Percentiles rank a stretch among this genome's conserved stretches.
phyloP scores from a whole-genome alignment of 2,797 vertebrate genomes.

The Pseudochirops corinnae region DNA sequence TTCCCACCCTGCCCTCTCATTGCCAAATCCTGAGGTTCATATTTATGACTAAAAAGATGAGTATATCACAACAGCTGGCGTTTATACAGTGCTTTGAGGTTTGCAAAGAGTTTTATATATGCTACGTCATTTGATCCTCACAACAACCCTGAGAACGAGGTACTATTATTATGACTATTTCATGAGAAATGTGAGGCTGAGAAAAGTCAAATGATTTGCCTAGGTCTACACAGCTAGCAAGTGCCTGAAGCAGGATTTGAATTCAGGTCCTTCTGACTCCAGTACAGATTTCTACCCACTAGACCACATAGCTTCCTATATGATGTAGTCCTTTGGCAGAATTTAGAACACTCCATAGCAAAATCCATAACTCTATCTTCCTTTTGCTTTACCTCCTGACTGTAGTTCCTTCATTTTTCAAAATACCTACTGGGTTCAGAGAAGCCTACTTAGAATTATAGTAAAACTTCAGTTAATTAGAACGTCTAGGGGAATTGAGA shows the following conservation, averaged over 20 bases:
- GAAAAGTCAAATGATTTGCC: not conserved
- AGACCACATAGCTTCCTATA: slow-evolving; percentile 16
- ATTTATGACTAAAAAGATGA: not conserved
- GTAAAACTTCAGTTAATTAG: slow-evolving; percentile 8
- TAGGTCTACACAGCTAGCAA: not conserved
- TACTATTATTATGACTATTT: not conserved
- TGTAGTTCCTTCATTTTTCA: slow-evolving; percentile 21
- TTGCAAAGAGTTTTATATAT: not conserved
- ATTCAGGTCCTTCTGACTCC: not conserved
- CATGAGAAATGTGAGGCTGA: not conserved
- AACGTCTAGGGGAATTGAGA: not conserved
- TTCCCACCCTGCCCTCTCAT: not conserved
- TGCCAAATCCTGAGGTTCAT: not conserved
- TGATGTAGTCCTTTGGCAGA: not conserved
- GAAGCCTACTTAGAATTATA: not conserved
- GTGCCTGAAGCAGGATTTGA: not conserved
- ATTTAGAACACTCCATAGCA: slow-evolving; percentile 25
- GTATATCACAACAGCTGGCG: not conserved
- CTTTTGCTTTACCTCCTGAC: not conserved
- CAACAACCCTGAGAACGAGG: not conserved
- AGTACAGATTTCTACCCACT: not conserved
- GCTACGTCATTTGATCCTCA: not conserved
- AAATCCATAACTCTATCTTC: not conserved
- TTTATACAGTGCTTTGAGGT: not conserved
- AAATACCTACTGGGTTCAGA: slow-evolving; percentile 2